These are phyloP conservation scores for Platerodrilus igneus DNA, from an alignment of 2,888 invertebrate genomes.

Conservation along the genomic window DNA sequence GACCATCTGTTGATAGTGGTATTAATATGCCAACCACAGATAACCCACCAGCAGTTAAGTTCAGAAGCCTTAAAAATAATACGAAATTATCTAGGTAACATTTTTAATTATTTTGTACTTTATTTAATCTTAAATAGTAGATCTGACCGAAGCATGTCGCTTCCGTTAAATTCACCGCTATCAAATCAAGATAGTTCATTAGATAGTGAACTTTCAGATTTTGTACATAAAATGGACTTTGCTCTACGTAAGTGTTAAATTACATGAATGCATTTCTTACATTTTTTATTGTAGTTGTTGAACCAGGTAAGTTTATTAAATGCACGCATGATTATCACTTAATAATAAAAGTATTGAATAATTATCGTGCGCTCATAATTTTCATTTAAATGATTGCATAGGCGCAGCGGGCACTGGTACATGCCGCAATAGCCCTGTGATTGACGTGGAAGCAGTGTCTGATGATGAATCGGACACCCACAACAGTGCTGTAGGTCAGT, in stretches of 20 bases:
- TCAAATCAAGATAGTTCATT: slow-evolving; percentile 50
- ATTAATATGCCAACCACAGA: slow-evolving; percentile 60
- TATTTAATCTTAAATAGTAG: slow-evolving; percentile 45
- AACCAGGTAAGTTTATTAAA: slow-evolving; percentile 11
- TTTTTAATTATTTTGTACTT: slow-evolving; percentile 8
- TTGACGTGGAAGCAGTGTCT: slow-evolving; percentile 63
- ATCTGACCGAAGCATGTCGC: slow-evolving; percentile 67
- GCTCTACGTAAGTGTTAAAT: slow-evolving; percentile 72
- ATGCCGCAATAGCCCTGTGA: slow-evolving; percentile 60
- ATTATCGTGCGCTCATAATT: no score
- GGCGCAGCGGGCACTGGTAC: slow-evolving; percentile 61
- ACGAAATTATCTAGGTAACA: slow-evolving; percentile 49
- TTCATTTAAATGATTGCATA: slow-evolving; percentile 42
- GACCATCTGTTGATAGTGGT: slow-evolving; percentile 75
- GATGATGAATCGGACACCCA: slow-evolving; percentile 53
- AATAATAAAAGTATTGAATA: background rate
- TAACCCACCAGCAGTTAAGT: slow-evolving; percentile 39
- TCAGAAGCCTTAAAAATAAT: slow-evolving; percentile 38
- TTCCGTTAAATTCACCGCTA: slow-evolving; percentile 55
- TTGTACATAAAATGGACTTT: slow-evolving; percentile 72
- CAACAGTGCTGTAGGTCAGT: slow-evolving; percentile 59
- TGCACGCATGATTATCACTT: slow-evolving; percentile 6
- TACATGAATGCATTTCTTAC: slow-evolving; percentile 18
- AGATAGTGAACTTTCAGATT: slow-evolving; percentile 47
- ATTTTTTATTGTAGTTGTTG: slow-evolving; percentile 15